A percentile compares a stretch with the other conserved stretches of the same genome.
These are phyloP conservation scores for Xyrichtys novacula DNA, from an alignment of 2,797 vertebrate species.

Conservation along the genomic window DNA sequence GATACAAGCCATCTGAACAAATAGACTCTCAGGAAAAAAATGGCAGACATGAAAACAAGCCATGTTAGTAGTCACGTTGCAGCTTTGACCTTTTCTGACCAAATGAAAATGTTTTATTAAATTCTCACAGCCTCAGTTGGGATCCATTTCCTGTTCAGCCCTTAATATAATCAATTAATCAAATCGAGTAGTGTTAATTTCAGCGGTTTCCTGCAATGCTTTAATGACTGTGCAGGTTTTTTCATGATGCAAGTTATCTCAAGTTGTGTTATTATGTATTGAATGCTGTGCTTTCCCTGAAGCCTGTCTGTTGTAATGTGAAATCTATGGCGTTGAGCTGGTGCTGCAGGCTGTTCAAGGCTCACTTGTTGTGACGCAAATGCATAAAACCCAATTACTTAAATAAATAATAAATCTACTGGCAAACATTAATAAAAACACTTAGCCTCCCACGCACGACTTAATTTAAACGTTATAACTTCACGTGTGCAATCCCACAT, in stretches of 20 bases:
- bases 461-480: background rate
- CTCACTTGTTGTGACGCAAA: conserved; percentile 18
- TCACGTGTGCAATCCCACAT: background rate
- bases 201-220: background rate
- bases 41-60: conserved; percentile 15
- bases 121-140: conserved; percentile 12
- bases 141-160: background rate
- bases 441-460: background rate
- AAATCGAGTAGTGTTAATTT: background rate
- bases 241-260: background rate
- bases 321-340: background rate
- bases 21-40: conserved; percentile 20
- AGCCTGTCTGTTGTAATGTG: background rate
- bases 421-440: background rate
- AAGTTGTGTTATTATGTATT: background rate
- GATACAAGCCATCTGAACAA: conserved; percentile 28
- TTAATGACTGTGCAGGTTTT: background rate
- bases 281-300: background rate
- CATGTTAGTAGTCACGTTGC: background rate
- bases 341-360: background rate
- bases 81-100: conserved; percentile 21
- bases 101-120: conserved; percentile 4
- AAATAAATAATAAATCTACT: conserved; percentile 3
- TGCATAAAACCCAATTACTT: conserved; percentile 4
- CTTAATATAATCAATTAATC: conserved; percentile 9